phyloP scores from a whole-genome alignment of 1,140 invertebrate species.

The Archivesica marissinica region DNA sequence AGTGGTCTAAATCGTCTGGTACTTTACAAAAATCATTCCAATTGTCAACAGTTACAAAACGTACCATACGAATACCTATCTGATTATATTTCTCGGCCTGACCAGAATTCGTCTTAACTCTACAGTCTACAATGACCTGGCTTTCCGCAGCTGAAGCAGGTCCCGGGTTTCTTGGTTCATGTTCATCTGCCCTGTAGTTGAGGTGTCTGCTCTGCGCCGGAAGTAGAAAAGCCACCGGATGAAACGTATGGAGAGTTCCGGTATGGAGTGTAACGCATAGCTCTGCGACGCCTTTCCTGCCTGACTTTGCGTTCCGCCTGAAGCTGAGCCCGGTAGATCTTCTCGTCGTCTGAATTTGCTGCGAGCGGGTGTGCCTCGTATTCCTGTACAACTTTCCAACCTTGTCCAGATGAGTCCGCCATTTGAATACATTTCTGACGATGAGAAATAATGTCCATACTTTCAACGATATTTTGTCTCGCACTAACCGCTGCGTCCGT shows the following conservation, averaged over 20 bases:
- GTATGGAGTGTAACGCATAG: conserved; percentile 5
- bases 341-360: conserved; percentile 28
- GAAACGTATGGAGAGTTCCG: neutral
- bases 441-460: conserved; percentile 11
- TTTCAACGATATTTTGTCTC: neutral
- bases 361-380: conserved; percentile 26
- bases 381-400: conserved; percentile 21
- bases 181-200: neutral
- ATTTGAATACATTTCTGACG: conserved; percentile 23
- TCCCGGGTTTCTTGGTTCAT: neutral
- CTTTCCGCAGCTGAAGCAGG: neutral
- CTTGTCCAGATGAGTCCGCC: conserved; percentile 13
- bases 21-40: no score
- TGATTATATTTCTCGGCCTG: no score
- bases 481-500: neutral
- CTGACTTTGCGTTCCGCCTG: conserved; percentile 20
- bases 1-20: no score
- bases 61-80: no score
- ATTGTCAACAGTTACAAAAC: no score
- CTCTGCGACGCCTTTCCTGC: neutral
- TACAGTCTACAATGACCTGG: no score
- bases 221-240: neutral
- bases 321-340: conserved; percentile 14
- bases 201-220: neutral
- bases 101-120: no score